Conservation (phyloP, 1,140 invertebrate genomes). For the Panagrolaimus sp. region DNA sequence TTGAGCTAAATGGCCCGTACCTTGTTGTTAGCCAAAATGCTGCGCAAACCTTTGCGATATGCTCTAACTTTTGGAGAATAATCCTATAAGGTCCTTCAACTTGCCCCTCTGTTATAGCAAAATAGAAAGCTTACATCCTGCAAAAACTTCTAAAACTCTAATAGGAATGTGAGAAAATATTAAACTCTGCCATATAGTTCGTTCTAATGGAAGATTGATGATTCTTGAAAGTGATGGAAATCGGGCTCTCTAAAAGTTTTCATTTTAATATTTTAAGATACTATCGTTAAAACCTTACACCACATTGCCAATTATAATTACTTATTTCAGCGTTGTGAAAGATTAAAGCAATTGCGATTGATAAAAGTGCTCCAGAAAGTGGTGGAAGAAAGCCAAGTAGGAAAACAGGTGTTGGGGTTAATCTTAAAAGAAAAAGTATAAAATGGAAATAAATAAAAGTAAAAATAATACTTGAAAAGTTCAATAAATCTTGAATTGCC, state of each 20-base stretch:
- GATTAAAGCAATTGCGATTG: constrained; percentile 38
- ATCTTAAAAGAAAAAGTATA: background rate
- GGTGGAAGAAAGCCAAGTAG: constrained; percentile 38
- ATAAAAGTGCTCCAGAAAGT: constrained; percentile 34
- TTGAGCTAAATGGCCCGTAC: too few relatives aligned
- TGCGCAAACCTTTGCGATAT: too few relatives aligned
- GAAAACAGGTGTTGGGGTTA: background rate
- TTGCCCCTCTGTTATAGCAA: too few relatives aligned
- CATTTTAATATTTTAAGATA: constrained; percentile 1
- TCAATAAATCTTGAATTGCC: background rate
- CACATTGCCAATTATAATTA: constrained; percentile 48
- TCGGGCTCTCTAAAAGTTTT: constrained; percentile 26
- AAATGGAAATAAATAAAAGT: background rate
- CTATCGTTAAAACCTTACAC: constrained; percentile 22
- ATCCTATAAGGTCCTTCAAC: too few relatives aligned
- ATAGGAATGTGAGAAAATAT: constrained; percentile 22
- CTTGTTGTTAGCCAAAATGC: too few relatives aligned
- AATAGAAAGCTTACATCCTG: constrained; percentile 24
- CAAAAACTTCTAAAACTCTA: constrained; percentile 17
- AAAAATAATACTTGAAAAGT: background rate
- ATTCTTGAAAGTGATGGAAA: constrained; percentile 33
- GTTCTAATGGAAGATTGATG: constrained; percentile 32
- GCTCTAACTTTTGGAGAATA: too few relatives aligned
- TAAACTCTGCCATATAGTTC: constrained; percentile 27
- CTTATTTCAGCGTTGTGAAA: constrained; percentile 43